phyloP scores from a whole-genome alignment of 64 coral and sea anemone species.

The Astreopora myriophthalma region DNA sequence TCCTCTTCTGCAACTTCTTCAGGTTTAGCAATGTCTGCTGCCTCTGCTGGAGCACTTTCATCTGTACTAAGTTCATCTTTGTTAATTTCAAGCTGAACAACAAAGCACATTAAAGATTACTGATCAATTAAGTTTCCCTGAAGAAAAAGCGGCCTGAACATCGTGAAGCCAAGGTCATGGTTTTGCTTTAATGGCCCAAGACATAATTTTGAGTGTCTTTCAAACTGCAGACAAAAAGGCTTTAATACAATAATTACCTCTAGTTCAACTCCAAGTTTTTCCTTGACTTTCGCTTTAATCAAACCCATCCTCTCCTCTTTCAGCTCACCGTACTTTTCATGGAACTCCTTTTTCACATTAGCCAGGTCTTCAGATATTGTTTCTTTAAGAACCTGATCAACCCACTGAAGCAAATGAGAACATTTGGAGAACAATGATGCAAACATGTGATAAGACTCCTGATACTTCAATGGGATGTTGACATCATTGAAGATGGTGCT shows the following conservation, averaged over 20 bases:
- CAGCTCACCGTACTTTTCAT: constrained; percentile 80
- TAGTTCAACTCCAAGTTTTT: constrained; percentile 68
- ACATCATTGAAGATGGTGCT: constrained; percentile 97
- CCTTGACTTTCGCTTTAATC: constrained; percentile 83
- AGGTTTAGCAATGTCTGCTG: constrained; percentile 40
- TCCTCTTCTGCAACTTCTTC: constrained; percentile 78
- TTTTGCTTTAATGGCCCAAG: too few relatives aligned
- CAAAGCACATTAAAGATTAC: not conserved
- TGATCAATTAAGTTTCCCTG: not conserved
- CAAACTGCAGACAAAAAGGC: too few relatives aligned
- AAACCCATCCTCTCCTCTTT: constrained; percentile 89
- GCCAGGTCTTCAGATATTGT: constrained; percentile 77
- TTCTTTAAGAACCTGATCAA: constrained; percentile 60
- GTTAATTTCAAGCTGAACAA: constrained; percentile 73
- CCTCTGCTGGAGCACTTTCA: constrained; percentile 17
- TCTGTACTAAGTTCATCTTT: constrained; percentile 66
- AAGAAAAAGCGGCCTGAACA: too few relatives aligned
- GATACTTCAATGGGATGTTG: constrained; percentile 54
- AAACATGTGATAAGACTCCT: constrained; percentile 40
- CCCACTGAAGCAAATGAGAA: constrained; percentile 73
- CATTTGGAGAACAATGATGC: constrained; percentile 73
- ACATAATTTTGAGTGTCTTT: too few relatives aligned
- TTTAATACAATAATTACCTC: too few relatives aligned
- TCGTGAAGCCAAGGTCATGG: too few relatives aligned
- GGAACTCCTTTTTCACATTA: constrained; percentile 51